Evolutionary conservation across 2,113 vertebrate genomes (phyloP), one percentile per base, ranked within the genome.

Genomic region (Campylorhamphus procurvoides): DNA sequence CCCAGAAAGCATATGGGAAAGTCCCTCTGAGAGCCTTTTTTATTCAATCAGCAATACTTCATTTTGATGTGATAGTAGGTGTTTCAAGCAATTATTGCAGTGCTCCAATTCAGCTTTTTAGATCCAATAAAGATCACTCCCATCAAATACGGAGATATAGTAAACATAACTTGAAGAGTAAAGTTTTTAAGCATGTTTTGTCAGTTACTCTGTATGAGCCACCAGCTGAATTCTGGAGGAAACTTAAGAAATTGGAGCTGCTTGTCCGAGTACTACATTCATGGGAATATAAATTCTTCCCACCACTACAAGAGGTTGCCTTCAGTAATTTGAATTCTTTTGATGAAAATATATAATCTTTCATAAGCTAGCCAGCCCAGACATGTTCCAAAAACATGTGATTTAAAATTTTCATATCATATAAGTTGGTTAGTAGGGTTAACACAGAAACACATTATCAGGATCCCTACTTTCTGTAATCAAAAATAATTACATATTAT

Each of bases 1-100:
- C 66, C 78, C 87, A 76, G 74, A 93, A 95, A 87, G 46, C 18
- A 60, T 20, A 63, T 49, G 44, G 74, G 60, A 87, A 96, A 95
- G 69, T 64, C 18, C 19, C 66, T 74, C 35, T 29, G 27, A 69
- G 39, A 78, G 33, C 7, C 55, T 40, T 68, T 77, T 84, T 68
- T 18, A 78, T 60, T 82, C 85, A 49, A 14, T 29, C 71, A 68
- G 35, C 53, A 96, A 68, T 47, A 75, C 11, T 63, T 68, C 31
- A 53, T 82, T 80, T 82, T 27, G 24, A 72, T 63, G 52, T 31
- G 71, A 75, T 50, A 74, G 71, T 1, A 75, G 22, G 16, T 17
- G 7, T 35, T 92, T 56, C 56, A 53, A 87, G 35, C 31, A 86
- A 66, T 53, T 64, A 79, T 0, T 74, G 66, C 35, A 42, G 18